Percentiles rank a stretch among this genome's conserved stretches.
Conservation (phyloP, 2,113 vertebrate species). For the Centropristis striata region DNA sequence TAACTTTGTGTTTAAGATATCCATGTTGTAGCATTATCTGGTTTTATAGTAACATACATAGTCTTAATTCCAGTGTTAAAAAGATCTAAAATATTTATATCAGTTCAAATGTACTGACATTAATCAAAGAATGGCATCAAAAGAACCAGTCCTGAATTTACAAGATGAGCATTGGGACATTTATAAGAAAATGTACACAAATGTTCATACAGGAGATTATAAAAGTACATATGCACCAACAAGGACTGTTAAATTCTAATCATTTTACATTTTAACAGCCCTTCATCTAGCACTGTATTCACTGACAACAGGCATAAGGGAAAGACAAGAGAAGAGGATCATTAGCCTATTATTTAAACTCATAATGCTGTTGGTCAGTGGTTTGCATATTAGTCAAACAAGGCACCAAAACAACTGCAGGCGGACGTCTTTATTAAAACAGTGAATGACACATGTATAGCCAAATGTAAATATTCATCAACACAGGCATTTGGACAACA, state of each 20-base stretch:
- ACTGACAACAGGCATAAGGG: conserved; percentile 8
- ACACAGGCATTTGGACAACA: background rate
- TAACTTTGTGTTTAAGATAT: background rate
- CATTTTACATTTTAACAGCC: background rate
- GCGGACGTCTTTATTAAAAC: background rate
- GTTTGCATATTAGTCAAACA: conserved; percentile 34
- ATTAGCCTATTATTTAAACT: background rate
- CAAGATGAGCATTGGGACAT: background rate
- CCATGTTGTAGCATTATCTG: background rate
- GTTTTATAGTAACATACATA: background rate
- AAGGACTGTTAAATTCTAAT: background rate
- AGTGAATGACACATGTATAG: background rate
- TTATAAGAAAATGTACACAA: background rate
- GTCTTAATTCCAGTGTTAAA: background rate
- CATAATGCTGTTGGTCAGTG: background rate
- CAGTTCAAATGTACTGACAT: conserved; percentile 5
- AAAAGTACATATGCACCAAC: conserved; percentile 1
- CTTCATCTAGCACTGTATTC: background rate
- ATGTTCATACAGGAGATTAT: background rate
- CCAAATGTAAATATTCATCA: background rate
- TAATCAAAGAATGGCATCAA: background rate
- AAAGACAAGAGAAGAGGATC: background rate
- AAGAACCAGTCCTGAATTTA: background rate
- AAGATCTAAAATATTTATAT: background rate
- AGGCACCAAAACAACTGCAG: conserved; percentile 14